Evolutionary conservation across 2,888 invertebrate genomes (phyloP).

Genomic region (Dilophus febrilis): DNA sequence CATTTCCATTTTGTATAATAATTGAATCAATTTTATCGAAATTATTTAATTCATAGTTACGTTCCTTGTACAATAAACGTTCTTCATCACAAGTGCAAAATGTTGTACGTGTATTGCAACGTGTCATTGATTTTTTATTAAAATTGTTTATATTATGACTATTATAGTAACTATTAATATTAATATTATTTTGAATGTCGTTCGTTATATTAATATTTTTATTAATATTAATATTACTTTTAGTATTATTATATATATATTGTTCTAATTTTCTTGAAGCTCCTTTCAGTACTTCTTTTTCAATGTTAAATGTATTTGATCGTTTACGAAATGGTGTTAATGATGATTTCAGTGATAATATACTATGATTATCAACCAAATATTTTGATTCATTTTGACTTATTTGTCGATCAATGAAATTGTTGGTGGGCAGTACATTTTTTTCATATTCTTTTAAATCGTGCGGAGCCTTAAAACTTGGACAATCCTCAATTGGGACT

Average conservation of each 20-base stretch:
- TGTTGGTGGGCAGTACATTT: not conserved
- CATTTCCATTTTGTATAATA: slow-evolving; percentile 16
- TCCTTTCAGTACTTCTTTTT: slow-evolving; percentile 35
- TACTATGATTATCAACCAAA: slow-evolving; percentile 1
- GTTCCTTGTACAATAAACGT: not conserved
- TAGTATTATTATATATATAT: slow-evolving; percentile 19
- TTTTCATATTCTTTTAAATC: slow-evolving; percentile 19
- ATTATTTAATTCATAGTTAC: not conserved
- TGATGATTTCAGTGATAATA: not conserved
- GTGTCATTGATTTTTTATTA: too few species aligned
- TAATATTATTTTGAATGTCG: too few species aligned
- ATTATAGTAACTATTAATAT: too few species aligned
- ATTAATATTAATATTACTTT: not conserved
- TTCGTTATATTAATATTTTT: too few species aligned
- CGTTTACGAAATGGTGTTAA: not conserved
- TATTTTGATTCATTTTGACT: slow-evolving; percentile 4
- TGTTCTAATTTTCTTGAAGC: slow-evolving; percentile 37
- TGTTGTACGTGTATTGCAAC: too few species aligned
- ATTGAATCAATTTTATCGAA: too few species aligned
- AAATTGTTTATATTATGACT: too few species aligned
- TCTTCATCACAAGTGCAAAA: slow-evolving; percentile 4
- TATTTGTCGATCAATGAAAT: not conserved
- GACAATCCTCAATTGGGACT: slow-evolving; percentile 36
- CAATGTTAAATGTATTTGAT: slow-evolving; percentile 32
- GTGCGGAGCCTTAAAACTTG: slow-evolving; percentile 34